Conservation (phyloP, 1,140 invertebrate genomes). For the Leptinotarsa undecemlineata region DNA sequence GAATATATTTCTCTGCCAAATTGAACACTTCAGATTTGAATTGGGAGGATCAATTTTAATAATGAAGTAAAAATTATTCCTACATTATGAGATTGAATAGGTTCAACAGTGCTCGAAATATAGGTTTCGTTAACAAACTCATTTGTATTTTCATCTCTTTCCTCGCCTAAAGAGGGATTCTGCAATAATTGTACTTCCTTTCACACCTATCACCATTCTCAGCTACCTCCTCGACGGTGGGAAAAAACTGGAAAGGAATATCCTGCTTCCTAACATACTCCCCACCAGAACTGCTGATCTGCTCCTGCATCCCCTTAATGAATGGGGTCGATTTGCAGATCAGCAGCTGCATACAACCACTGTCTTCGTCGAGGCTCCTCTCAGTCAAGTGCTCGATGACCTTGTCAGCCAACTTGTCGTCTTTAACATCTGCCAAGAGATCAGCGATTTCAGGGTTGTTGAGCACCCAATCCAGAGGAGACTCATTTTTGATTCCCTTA, state of each 20-base stretch:
- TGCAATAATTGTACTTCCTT: constrained; percentile 58
- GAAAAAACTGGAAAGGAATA: constrained; percentile 65
- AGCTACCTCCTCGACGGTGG: constrained; percentile 65
- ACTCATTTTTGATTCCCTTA: constrained; percentile 47
- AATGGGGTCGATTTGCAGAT: constrained; percentile 78
- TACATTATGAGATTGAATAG: too few relatives aligned
- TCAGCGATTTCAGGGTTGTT: constrained; percentile 59
- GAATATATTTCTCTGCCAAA: too few relatives aligned
- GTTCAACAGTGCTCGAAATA: too few relatives aligned
- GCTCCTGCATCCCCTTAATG: constrained; percentile 72
- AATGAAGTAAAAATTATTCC: too few relatives aligned
- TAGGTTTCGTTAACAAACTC: too few relatives aligned
- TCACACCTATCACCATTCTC: constrained; percentile 69
- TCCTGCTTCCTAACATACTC: constrained; percentile 51
- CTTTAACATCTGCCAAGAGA: constrained; percentile 62
- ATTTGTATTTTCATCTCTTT: too few relatives aligned
- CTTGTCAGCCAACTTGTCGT: constrained; percentile 64
- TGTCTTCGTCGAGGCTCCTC: constrained; percentile 61
- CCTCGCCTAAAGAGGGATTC: constrained; percentile 24
- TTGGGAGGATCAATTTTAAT: too few relatives aligned
- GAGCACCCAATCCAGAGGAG: constrained; percentile 59
- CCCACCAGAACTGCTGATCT: constrained; percentile 55
- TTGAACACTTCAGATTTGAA: too few relatives aligned
- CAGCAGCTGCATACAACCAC: constrained; percentile 71
- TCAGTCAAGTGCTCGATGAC: constrained; percentile 65